phyloP scores from a whole-genome alignment of 2,888 invertebrate genomes.

The Pachymerium ferrugineum region DNA sequence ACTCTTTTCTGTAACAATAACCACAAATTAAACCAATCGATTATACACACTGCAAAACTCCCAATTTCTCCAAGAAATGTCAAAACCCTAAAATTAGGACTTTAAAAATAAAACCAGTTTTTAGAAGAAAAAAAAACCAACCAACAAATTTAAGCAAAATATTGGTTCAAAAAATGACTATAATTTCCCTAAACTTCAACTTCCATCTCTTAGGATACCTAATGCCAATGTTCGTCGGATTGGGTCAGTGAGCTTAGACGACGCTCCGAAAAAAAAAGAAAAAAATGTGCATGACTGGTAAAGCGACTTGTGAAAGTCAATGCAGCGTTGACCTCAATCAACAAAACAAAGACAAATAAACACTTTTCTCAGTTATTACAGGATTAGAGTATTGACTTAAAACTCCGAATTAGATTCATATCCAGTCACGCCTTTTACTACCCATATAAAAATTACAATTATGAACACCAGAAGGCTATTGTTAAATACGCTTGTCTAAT shows the following conservation, averaged over 20 bases:
- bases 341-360: slow-evolving; percentile 5
- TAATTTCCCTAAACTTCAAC: neutral
- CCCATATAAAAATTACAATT: too few relatives aligned
- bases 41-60: too few relatives aligned
- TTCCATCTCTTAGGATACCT: neutral
- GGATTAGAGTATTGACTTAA: neutral
- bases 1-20: too few relatives aligned
- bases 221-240: neutral
- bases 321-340: slow-evolving; percentile 5
- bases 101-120: slow-evolving; percentile 7
- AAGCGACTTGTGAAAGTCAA: slow-evolving; percentile 18
- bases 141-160: too few relatives aligned
- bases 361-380: neutral
- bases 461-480: too few relatives aligned
- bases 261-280: neutral
- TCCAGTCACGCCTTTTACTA: neutral
- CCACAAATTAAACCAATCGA: too few relatives aligned
- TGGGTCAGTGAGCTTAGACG: neutral
- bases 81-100: neutral
- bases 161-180: neutral
- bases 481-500: too few relatives aligned
- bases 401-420: neutral
- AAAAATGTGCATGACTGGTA: neutral
- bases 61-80: neutral
- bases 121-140: too few relatives aligned